Percentiles rank a stretch among this genome's conserved stretches.
Evolutionary conservation across 2,113 vertebrate genomes (phyloP).

Genomic region (Notothenia coriiceps): DNA sequence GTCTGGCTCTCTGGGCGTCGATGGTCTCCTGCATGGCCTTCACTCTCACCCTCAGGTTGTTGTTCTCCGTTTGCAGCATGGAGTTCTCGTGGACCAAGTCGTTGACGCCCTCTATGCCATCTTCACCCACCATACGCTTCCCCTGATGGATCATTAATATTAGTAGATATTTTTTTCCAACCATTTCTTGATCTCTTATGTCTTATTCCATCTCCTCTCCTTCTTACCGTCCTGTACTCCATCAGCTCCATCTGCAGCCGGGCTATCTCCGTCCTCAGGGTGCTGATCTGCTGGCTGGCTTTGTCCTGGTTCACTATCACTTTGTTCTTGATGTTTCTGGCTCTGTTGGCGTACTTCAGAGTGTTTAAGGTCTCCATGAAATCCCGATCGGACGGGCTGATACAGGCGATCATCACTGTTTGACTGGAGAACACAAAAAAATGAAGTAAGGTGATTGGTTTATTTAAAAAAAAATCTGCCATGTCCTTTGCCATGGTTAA

Average conservation of each 20-base stretch:
- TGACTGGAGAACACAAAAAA: slow-evolving; percentile 85
- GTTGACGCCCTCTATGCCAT: slow-evolving; percentile 95
- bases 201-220: not conserved
- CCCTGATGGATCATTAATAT: slow-evolving; percentile 82
- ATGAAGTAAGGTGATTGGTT: not conserved
- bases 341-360: slow-evolving; percentile 95
- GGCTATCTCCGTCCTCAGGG: slow-evolving; percentile 93
- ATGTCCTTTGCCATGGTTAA: not conserved
- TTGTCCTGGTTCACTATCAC: slow-evolving; percentile 97
- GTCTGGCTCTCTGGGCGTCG: slow-evolving; percentile 88
- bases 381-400: slow-evolving; percentile 97
- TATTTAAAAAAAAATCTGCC: no score
- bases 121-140: slow-evolving; percentile 95
- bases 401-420: slow-evolving; percentile 97
- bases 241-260: slow-evolving; percentile 98
- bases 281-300: slow-evolving; percentile 96
- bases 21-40: slow-evolving; percentile 99
- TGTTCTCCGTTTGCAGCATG: slow-evolving; percentile 98
- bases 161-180: no score
- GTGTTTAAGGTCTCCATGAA: slow-evolving; percentile 99
- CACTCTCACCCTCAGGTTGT: slow-evolving; percentile 93
- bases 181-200: not conserved
- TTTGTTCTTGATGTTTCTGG: slow-evolving; percentile 98
- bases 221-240: slow-evolving; percentile 96
- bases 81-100: slow-evolving; percentile 98